A percentile compares a stretch with the other conserved stretches of the same genome.
Conservation (phyloP, 2,888 invertebrate species). For the Tanytarsus gracilentus region DNA sequence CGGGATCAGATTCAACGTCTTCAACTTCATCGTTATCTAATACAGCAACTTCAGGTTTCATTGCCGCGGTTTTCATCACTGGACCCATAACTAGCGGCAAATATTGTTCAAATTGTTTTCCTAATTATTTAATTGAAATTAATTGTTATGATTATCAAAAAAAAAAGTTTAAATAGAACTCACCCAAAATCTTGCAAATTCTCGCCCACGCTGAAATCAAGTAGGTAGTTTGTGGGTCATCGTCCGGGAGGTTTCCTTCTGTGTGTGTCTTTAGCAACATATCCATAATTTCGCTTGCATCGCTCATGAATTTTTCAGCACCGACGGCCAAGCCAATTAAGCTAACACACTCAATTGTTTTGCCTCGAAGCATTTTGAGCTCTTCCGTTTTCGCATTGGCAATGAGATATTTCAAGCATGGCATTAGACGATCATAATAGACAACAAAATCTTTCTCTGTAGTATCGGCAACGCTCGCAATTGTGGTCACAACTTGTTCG, state of each 20-base stretch:
- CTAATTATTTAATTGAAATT: too few species aligned
- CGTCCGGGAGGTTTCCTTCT: conserved; percentile 71
- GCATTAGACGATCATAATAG: conserved; percentile 90
- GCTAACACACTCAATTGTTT: conserved; percentile 98
- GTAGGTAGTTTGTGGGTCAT: conserved; percentile 95
- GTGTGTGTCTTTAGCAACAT: conserved; percentile 83
- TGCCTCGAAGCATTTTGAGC: conserved; percentile 84
- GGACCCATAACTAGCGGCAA: conserved; percentile 85
- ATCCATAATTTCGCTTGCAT: conserved; percentile 94
- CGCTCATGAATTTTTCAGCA: conserved; percentile 73
- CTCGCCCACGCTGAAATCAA: conserved; percentile 98
- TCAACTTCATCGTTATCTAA: conserved; percentile 74
- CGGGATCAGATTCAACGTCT: conserved; percentile 69
- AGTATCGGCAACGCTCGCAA: conserved; percentile 97
- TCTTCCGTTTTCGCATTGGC: conserved; percentile 84
- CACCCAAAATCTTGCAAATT: conserved; percentile 87
- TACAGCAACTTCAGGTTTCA: conserved; percentile 83
- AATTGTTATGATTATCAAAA: conserved; percentile 7
- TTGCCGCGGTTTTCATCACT: conserved; percentile 74
- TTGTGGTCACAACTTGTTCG: conserved; percentile 97
- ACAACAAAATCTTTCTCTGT: conserved; percentile 90
- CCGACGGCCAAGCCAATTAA: conserved; percentile 87
- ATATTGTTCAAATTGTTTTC: conserved; percentile 77
- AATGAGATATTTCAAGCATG: conserved; percentile 94
- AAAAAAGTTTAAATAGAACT: too few species aligned